Conservation (phyloP, 2,888 invertebrate genomes). For the Lamproptera curius region DNA sequence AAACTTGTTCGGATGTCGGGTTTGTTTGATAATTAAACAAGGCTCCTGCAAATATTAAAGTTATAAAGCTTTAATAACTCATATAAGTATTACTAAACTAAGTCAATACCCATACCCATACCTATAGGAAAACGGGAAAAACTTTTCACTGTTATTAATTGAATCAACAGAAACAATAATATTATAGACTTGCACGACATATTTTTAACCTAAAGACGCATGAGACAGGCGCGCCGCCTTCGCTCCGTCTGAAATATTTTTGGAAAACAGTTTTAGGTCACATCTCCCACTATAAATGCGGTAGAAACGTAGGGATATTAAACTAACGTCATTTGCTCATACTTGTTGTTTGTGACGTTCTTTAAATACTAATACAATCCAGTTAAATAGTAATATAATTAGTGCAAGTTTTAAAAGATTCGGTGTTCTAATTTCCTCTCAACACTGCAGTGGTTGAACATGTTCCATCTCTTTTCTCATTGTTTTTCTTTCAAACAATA, state of each 20-base stretch:
- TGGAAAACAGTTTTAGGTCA: slow-evolving; percentile 74
- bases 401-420: no score
- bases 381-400: slow-evolving; percentile 21
- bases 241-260: slow-evolving; percentile 67
- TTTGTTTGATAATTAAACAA: slow-evolving; percentile 60
- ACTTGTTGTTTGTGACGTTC: not conserved
- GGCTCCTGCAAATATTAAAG: slow-evolving; percentile 56
- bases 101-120: slow-evolving; percentile 31
- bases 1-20: slow-evolving; percentile 42
- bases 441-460: no score
- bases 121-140: slow-evolving; percentile 51
- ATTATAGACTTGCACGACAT: slow-evolving; percentile 32
- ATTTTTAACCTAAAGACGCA: slow-evolving; percentile 37
- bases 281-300: slow-evolving; percentile 38
- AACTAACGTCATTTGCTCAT: slow-evolving; percentile 23
- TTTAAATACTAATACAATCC: slow-evolving; percentile 28
- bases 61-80: not conserved
- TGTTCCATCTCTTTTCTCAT: no score
- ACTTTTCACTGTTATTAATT: slow-evolving; percentile 26
- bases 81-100: not conserved
- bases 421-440: no score
- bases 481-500: no score
- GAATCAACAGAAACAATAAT: slow-evolving; percentile 31
- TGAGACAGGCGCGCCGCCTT: slow-evolving; percentile 47
- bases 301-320: slow-evolving; percentile 19